Conservation (phyloP, 2,797 vertebrate genomes). For the Platyrinchus mystaceus region DNA sequence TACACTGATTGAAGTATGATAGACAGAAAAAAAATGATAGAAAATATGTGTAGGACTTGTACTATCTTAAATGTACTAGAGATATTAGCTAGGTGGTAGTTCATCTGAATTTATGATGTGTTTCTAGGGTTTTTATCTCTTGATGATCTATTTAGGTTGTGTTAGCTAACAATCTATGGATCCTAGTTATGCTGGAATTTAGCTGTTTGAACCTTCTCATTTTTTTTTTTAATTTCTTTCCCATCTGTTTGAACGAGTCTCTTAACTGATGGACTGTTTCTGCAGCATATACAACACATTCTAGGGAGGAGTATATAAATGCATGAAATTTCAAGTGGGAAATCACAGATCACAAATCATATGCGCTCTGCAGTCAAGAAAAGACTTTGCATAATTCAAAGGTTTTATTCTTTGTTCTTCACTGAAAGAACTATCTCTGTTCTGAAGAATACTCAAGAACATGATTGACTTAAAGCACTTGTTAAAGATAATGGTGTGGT, state of each 20-base stretch:
- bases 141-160: not conserved
- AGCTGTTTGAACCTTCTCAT: not conserved
- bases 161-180: not conserved
- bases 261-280: not conserved
- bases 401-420: not conserved
- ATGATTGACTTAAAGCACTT: not conserved
- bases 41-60: not conserved
- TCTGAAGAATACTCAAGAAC: not conserved
- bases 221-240: not conserved
- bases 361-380: not conserved
- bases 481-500: not conserved
- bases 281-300: not conserved
- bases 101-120: not conserved
- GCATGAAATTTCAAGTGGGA: not conserved
- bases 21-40: not conserved
- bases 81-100: not conserved
- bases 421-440: not conserved
- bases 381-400: not conserved
- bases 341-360: not conserved
- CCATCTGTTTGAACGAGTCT: not conserved
- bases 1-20: not conserved
- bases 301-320: not conserved
- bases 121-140: not conserved
- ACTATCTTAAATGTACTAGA: not conserved
- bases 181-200: not conserved